Evolutionary conservation across 2,888 invertebrate genomes (phyloP).

Genomic region (Oxystoma pomonae): DNA sequence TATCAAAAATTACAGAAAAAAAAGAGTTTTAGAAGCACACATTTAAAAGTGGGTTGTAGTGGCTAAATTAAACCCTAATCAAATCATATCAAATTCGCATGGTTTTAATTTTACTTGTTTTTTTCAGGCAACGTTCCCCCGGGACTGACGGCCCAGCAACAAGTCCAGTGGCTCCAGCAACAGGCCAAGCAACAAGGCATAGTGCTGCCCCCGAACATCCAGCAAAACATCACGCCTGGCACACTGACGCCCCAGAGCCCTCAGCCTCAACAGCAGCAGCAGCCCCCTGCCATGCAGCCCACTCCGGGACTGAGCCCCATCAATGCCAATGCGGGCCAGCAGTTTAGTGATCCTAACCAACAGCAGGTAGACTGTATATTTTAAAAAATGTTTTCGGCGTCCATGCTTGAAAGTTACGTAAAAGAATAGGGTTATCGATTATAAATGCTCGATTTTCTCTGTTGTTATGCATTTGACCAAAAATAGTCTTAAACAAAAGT

Average conservation of each 20-base stretch:
- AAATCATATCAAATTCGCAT: neutral
- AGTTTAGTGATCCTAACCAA: conserved; percentile 32
- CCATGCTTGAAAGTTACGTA: too few relatives aligned
- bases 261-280: too few relatives aligned
- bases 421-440: too few relatives aligned
- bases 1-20: too few relatives aligned
- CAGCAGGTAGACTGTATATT: too few relatives aligned
- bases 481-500: too few relatives aligned
- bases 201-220: conserved; percentile 43
- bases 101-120: conserved; percentile 11
- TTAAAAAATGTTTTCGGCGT: too few relatives aligned
- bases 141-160: conserved; percentile 46
- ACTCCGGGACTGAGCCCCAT: conserved; percentile 44
- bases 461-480: too few relatives aligned
- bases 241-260: conserved; percentile 16
- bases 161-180: conserved; percentile 48
- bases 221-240: conserved; percentile 37
- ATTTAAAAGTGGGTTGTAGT: conserved; percentile 2
- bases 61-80: too few relatives aligned
- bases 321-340: conserved; percentile 32
- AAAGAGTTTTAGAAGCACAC: too few relatives aligned
- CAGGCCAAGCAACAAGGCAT: conserved; percentile 46
- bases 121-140: conserved; percentile 43
- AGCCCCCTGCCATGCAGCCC: conserved; percentile 24
- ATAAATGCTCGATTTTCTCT: too few relatives aligned